Evolutionary conservation across 2,113 vertebrate genomes (phyloP).

Genomic region (Edolisoma coerulescens): DNA sequence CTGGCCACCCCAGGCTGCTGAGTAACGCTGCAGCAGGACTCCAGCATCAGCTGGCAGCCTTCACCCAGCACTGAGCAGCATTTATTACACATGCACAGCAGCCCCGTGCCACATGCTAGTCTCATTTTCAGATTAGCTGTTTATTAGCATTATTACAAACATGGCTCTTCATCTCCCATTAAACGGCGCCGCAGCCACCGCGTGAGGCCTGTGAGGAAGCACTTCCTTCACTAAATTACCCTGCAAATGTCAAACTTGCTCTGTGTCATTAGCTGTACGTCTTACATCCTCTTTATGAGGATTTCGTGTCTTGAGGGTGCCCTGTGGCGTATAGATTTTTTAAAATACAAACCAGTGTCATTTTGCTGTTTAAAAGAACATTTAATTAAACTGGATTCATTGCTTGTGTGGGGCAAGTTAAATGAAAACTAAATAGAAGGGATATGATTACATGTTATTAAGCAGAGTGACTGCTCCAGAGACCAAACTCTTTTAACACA

Average conservation of each 20-base stretch:
- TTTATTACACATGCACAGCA: background rate
- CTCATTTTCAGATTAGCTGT: slow-evolving; percentile 28
- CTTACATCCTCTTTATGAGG: slow-evolving; percentile 65
- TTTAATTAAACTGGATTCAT: slow-evolving; percentile 77
- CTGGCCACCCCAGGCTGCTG: background rate
- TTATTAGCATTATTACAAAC: slow-evolving; percentile 35
- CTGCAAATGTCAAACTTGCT: slow-evolving; percentile 67
- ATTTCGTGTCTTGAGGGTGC: slow-evolving; percentile 60
- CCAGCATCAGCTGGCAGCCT: background rate
- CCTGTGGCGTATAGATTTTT: slow-evolving; percentile 49
- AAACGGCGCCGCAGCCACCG: background rate
- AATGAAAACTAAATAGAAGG: slow-evolving; percentile 74
- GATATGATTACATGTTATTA: slow-evolving; percentile 75
- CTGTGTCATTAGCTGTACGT: slow-evolving; percentile 44
- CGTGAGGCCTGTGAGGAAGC: background rate
- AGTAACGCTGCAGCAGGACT: background rate
- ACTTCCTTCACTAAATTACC: slow-evolving; percentile 60
- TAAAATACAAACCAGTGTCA: slow-evolving; percentile 56
- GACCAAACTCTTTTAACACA: slow-evolving; percentile 74
- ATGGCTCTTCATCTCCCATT: slow-evolving; percentile 15
- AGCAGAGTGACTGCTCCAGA: slow-evolving; percentile 66
- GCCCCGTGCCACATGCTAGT: background rate
- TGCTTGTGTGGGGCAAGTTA: slow-evolving; percentile 65
- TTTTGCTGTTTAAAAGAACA: slow-evolving; percentile 66
- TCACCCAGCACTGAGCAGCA: background rate